phyloP scores from a whole-genome alignment of 2,888 invertebrate species.

The Lycia hirtaria region DNA sequence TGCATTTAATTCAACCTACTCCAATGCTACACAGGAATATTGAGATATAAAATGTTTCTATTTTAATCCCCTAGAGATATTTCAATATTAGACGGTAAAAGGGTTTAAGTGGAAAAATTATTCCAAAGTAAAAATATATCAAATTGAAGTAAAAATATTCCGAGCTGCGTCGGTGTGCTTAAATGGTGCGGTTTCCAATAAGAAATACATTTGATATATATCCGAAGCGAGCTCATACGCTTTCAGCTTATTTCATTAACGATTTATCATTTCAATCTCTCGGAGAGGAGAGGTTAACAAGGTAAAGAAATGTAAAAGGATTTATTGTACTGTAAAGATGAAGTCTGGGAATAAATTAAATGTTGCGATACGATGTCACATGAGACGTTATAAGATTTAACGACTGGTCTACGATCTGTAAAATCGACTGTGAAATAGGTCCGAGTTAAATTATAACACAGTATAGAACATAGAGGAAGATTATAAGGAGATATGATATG shows the following conservation, averaged over 20 bases:
- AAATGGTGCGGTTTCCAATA: slow-evolving; percentile 1
- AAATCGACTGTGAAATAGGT: no score
- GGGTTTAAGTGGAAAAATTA: no score
- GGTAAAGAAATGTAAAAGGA: slow-evolving; percentile 15
- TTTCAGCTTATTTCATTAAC: slow-evolving; percentile 25
- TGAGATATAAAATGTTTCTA: no score
- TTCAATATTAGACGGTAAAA: no score
- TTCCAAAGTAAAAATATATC: no score
- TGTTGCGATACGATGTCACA: neutral
- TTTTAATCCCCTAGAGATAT: no score
- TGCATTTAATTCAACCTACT: no score
- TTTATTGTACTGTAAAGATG: slow-evolving; percentile 14
- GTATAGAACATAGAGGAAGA: no score
- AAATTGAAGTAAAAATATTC: neutral
- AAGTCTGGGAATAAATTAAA: neutral
- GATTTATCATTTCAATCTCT: slow-evolving; percentile 31
- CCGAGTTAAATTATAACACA: no score
- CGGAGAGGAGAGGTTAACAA: slow-evolving; percentile 20
- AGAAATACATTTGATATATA: slow-evolving; percentile 15
- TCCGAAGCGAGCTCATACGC: slow-evolving; percentile 10
- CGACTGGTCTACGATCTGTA: neutral
- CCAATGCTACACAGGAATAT: no score
- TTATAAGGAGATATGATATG: no score
- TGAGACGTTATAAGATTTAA: no score
- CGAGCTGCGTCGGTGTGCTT: neutral